phyloP scores from a whole-genome alignment of 2,113 vertebrate species.

The Hemibagrus wyckioides region DNA sequence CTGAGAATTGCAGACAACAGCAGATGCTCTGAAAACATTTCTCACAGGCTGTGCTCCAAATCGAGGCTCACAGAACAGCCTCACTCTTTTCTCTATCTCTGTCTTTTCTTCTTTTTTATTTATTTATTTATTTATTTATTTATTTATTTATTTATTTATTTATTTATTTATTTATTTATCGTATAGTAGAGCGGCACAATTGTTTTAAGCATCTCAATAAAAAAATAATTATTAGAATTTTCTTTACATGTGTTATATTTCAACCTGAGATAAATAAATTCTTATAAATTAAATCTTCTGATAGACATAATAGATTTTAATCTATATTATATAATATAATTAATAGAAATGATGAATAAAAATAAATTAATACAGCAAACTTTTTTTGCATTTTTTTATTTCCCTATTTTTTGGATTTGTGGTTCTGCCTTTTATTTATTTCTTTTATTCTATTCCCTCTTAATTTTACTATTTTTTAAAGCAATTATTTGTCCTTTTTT shows the following conservation, averaged over 20 bases:
- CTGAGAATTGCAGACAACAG: constrained; percentile 13
- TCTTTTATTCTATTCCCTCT: too few relatives aligned
- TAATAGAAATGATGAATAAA: too few relatives aligned
- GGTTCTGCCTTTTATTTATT: too few relatives aligned
- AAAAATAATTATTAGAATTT: too few relatives aligned
- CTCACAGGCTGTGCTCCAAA: constrained; percentile 11
- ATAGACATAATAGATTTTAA: too few relatives aligned
- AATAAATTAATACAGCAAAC: too few relatives aligned
- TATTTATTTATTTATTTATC: neutral
- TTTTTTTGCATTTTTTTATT: too few relatives aligned
- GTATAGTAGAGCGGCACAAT: neutral
- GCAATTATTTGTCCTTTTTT: too few relatives aligned
- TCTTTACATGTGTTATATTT: neutral
- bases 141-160: neutral
- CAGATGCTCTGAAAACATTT: constrained; percentile 16
- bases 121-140: neutral
- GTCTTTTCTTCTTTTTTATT: neutral
- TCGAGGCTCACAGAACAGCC: too few relatives aligned
- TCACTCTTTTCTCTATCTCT: neutral
- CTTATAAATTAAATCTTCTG: neutral
- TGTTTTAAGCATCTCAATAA: neutral
- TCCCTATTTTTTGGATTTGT: too few relatives aligned
- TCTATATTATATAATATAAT: too few relatives aligned
- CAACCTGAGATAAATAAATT: neutral
- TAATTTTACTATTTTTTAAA: too few relatives aligned